These are phyloP conservation scores for Drosophila rhopaloa DNA, from an alignment of 1,140 invertebrate species.

Conservation along the genomic window DNA sequence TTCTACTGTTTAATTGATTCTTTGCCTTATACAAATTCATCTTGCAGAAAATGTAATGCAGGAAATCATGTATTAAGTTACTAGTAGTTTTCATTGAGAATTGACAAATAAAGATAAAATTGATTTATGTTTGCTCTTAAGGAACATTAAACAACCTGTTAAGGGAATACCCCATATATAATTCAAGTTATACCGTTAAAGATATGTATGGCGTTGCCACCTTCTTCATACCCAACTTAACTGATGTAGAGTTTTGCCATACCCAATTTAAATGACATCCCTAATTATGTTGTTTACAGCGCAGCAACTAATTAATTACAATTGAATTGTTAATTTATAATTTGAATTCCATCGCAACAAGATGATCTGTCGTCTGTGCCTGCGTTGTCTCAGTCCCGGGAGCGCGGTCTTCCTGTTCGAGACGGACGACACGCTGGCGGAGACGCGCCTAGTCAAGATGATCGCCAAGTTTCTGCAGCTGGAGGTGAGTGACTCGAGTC, in stretches of 20 bases:
- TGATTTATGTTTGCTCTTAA: too few species aligned
- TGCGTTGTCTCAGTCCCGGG: constrained; percentile 65
- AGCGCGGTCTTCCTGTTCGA: constrained; percentile 72
- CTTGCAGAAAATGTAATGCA: too few species aligned
- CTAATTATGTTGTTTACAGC: constrained; percentile 85
- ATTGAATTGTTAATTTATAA: constrained; percentile 8
- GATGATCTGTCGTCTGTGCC: constrained; percentile 78
- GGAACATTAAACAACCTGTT: too few species aligned
- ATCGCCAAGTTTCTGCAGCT: constrained; percentile 76
- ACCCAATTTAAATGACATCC: constrained; percentile 16
- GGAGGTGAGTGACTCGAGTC: constrained; percentile 41
- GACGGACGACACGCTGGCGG: constrained; percentile 64
- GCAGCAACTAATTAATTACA: constrained; percentile 87
- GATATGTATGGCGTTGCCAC: not conserved
- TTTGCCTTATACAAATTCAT: too few species aligned
- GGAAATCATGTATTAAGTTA: too few species aligned
- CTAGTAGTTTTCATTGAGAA: not conserved
- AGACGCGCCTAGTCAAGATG: constrained; percentile 71
- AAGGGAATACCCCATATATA: not conserved
- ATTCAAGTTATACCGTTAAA: too few species aligned
- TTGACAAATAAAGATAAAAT: too few species aligned
- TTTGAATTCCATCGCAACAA: constrained; percentile 87
- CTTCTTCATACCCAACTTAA: not conserved
- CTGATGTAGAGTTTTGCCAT: constrained; percentile 8
- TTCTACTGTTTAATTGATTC: too few species aligned